Base-by-base conservation (phyloP, 2,888 invertebrate genomes). In the Athripsodes cinereus region DNA sequence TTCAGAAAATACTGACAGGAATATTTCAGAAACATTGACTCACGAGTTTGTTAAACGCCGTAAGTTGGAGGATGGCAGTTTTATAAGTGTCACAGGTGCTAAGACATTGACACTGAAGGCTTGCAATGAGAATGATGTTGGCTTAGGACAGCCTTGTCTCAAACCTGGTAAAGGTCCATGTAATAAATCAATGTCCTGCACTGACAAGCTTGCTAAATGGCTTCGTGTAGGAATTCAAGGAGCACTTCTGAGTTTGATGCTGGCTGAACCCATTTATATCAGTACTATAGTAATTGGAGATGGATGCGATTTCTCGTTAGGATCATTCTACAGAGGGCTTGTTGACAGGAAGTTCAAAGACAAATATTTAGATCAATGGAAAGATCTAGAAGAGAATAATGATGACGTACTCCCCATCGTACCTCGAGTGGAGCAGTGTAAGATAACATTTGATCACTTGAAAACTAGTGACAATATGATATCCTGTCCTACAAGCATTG, bases 181-280 rank as follows among this genome's bases (percentile, higher is more conserved):
- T 51, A 96, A 96, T 0, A 71, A 90, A 46, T 94, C 94, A 10
- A 85, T 96, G 66, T 94, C 94, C 0, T 97, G 96, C 72, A 96
- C 94, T 72, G 96, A 97, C 73, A 97, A 97, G 79, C 75, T 97
- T 13, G 85, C 93, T 2, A 86, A 87, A 67, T 97, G 96, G 96
- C 86, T 88, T 68, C 76, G 89, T 60, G 69, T 93, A 31, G 96
- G 96, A 0, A 69, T 92, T 22, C 95, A 92, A 76, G 96, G 96
- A 2, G 84, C 90, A 2, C 73, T 96, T 2, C 69, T 96, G 51
- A 83, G 84, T 62, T 71, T 84, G 60, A 70, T 95, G 22, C 71
- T 94, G 20, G 68, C 75, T 2, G 68, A 77, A 58, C 86, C 89
- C 11, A 81, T 96, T 67, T 85, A 83, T 69, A 74, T 96, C 0